These are phyloP conservation scores for Chromoteleia sp. DNA, from an alignment of 2,888 invertebrate genomes.

Conservation along the genomic window DNA sequence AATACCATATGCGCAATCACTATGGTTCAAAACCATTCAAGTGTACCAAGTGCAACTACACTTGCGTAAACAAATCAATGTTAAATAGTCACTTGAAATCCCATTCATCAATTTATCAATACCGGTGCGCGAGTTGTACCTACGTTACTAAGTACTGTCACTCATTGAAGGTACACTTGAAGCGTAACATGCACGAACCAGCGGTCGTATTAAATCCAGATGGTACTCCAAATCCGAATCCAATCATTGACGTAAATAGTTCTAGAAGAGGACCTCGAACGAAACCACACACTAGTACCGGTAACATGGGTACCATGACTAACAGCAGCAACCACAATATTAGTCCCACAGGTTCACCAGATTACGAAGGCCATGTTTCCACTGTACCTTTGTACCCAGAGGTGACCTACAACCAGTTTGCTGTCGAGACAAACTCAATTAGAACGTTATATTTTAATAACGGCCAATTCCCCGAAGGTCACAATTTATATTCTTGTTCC, in stretches of 20 bases:
- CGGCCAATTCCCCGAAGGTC: slow-evolving; percentile 9
- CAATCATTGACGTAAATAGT: slow-evolving; percentile 96
- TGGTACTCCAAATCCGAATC: slow-evolving; percentile 94
- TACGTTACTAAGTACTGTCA: slow-evolving; percentile 99
- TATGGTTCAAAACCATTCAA: slow-evolving; percentile 97
- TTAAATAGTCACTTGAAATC: slow-evolving; percentile 98
- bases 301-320: slow-evolving; percentile 20
- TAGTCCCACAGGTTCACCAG: slow-evolving; percentile 11
- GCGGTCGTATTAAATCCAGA: slow-evolving; percentile 95
- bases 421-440: background rate
- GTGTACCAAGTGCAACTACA: slow-evolving; percentile 94
- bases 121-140: slow-evolving; percentile 95
- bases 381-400: slow-evolving; percentile 24
- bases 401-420: background rate
- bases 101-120: slow-evolving; percentile 96
- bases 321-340: background rate
- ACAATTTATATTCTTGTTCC: background rate
- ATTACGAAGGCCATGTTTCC: slow-evolving; percentile 9
- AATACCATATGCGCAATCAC: slow-evolving; percentile 98
- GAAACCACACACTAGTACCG: slow-evolving; percentile 74
- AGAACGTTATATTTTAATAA: slow-evolving; percentile 2
- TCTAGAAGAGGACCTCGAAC: slow-evolving; percentile 94
- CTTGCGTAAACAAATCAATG: slow-evolving; percentile 99
- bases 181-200: slow-evolving; percentile 96
- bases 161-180: slow-evolving; percentile 96